Evolutionary conservation across 2,888 invertebrate species (phyloP).

Genomic region (Metalampra italica): DNA sequence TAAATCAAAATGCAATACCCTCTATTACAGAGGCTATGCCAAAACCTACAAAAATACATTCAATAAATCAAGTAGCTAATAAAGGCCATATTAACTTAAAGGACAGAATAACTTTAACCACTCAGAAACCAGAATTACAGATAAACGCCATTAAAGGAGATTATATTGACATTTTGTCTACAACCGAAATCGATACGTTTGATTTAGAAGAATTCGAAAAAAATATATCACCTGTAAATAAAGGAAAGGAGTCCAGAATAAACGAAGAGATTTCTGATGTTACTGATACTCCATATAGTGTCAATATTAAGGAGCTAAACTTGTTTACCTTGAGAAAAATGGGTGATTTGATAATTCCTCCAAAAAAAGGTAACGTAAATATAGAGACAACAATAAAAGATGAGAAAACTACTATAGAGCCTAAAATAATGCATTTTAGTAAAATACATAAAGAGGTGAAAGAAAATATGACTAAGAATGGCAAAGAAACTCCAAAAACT

Average conservation of each 20-base stretch:
- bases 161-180: background rate
- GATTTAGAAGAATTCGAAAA: background rate
- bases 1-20: background rate
- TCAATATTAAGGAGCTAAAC: background rate
- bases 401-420: background rate
- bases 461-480: too few relatives aligned
- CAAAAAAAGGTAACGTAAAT: background rate
- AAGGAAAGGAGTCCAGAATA: background rate
- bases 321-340: constrained; percentile 7
- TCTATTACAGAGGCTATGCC: background rate
- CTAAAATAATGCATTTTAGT: background rate
- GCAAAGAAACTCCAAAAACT: too few relatives aligned
- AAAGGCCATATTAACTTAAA: background rate
- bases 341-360: constrained; percentile 3
- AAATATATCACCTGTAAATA: background rate
- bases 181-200: background rate
- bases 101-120: background rate
- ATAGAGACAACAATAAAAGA: background rate
- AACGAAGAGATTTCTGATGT: background rate
- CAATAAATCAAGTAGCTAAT: background rate
- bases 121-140: background rate
- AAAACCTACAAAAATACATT: background rate
- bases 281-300: background rate
- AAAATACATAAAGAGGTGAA: too few relatives aligned
- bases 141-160: too few relatives aligned